Evolutionary conservation across 2,888 invertebrate species (phyloP), one percentile per base, ranked within the genome.

Genomic region (Acronicta alni): DNA sequence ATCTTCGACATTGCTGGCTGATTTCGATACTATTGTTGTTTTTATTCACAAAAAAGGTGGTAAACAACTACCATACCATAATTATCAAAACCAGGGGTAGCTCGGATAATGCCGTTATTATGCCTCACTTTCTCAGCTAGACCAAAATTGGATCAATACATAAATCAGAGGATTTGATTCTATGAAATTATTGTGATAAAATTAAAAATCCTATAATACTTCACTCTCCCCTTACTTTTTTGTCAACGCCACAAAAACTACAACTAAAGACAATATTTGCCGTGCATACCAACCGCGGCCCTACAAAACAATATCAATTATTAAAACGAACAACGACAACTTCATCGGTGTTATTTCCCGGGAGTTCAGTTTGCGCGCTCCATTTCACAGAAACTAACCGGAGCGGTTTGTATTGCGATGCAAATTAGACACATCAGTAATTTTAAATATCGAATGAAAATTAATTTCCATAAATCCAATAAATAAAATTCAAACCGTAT

Each of bases 271-370:
- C 53, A 60, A 72, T 55, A 58, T 66, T 61, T 56, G 52, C 38
- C 23, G 18, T 37, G 42, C 39, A n/a, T 46, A n/a, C 42, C 56
- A 49, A 47, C 47, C 23, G 47, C 32, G 42, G 38, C 57, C 62
- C 53, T 48, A 47, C 75, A 66, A 65, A 67, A 72, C 62, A 67
- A 67, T 66, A 71, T 79, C 64, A 71, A 72, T 76, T 79, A 79
- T 79, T 77, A 71, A 79, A 62, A 62, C 62, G 59, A 30, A 47
- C 54, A 53, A 39, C 57, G 71, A 69, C 72, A 75, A 77, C 57
- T 59, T 73, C 73, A 79, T 75, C 61, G 68, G 52, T 59, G 65
- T 73, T 78, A 75, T 80, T 77, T 78, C 72, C 81, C 74, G 70
- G 49, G 74, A 69, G 70, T 68, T 77, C 65, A 57, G 72, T 68